Base-by-base conservation (phyloP, 1,140 invertebrate species). In the Rhizoglyphus robini region DNA sequence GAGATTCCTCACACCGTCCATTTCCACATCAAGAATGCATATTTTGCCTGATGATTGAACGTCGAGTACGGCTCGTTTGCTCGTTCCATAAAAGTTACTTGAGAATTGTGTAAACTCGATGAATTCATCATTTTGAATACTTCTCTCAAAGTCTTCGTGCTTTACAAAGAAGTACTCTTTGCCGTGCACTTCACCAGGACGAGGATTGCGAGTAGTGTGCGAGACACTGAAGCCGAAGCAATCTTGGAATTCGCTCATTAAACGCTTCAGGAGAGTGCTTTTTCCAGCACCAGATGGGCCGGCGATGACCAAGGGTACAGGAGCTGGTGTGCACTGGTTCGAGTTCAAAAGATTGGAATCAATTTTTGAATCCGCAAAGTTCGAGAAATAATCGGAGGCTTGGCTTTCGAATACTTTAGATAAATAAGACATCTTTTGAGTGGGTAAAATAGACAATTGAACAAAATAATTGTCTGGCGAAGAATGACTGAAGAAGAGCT, bases 211-310 rank as follows among this genome's bases (percentile, higher is more conserved):
- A 36, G 81, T 83, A 49, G 81, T 82, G 70, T 83, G 95, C 31
- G 94, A 98, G 38, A 98, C 85, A 71, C 88, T 93, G 74, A 96
- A 96, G 29, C 89, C 89, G 80, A 96, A 94, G 59, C 72, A 73
- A 30, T 88, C 83, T n/a, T 87, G 86, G 76, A 84, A 93, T 71
- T 97, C 90, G 47, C 85, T 80, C 68, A 96, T 85, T 1, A 98
- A 78, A 68, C 81, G 81, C 67, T 86, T 87, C 3, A 98, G 76
- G 18, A 99, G 78, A 1, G 95, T 97, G 72, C 89, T 94, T 75
- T 99, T 99, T 0, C 96, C 96, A 68, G 86, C 86, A 3, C 96
- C 96, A 4, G 91, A 95, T 18, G 95, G 95, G 3, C 95, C 95
- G 73, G 90, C 94, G 4, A 97, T 73, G 1, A 97, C 88, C 47